Evolutionary conservation across 2,888 invertebrate species (phyloP), one percentile per base, ranked within the genome.

Genomic region (Mamestra brassicae): DNA sequence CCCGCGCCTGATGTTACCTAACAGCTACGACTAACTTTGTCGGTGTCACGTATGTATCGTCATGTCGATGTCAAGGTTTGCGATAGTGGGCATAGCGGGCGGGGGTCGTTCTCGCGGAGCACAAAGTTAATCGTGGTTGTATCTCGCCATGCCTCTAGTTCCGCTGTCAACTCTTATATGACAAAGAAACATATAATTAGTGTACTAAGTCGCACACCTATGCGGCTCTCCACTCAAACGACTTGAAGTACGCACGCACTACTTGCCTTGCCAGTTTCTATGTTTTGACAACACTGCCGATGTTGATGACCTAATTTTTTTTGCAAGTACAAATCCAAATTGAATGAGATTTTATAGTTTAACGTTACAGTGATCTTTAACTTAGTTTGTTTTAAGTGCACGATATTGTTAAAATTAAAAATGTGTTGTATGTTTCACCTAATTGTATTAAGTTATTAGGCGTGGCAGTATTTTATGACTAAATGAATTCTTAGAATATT

Each of bases 251-350:
- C 96, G 96, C 95, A 95, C 96, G 95, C 94, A 94, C 90, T 90
- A 93, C 95, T 94, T 95, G 95, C 93, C 95, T 95, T 96, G 96
- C 96, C 96, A 94, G 96, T 95, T 93, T 96, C 96, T 96, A 96
- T 96, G 96, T 95, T 95, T 94, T 95, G 92, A 92, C 91, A 93
- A 94, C 94, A 95, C 94, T 94, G 95, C 95, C 95, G 93, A 93
- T 93, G 91, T 93, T 94, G 91, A 92, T 91, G 93, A 94, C 92
- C 93, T 93, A 93, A 94, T 94, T 94, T 94, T 76, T 81, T 88
- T 95, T 95, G 96, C 95, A 94, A 96, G 96, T 96, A 96, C 96
- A 96, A 96, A 96, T 96, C 95, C 95, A 93, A 96, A 93, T 94
- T 95, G 95, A 96, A 95, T 95, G 96, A 96, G 93, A 95, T 95